A percentile compares a stretch with the other conserved stretches of the same genome.
These are phyloP conservation scores for Eupithecia abbreviata DNA, from an alignment of 2,888 invertebrate genomes.

Conservation along the genomic window DNA sequence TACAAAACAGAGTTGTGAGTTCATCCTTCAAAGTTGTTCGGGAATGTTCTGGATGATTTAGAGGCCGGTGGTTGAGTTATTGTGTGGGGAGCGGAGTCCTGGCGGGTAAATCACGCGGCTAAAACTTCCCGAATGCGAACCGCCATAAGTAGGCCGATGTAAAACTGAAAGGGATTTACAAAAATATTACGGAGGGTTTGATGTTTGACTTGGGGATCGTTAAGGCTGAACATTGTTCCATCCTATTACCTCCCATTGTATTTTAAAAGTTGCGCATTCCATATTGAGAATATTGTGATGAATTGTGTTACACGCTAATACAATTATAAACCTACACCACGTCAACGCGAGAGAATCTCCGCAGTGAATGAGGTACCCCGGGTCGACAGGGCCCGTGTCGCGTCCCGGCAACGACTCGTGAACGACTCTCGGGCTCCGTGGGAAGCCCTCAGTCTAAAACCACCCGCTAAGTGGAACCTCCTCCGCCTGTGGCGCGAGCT, in stretches of 20 bases:
- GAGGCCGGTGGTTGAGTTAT: slow-evolving; percentile 37
- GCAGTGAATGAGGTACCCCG: neutral
- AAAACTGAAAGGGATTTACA: slow-evolving; percentile 9
- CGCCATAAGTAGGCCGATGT: neutral
- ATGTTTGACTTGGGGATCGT: slow-evolving; percentile 4
- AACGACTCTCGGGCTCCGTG: neutral
- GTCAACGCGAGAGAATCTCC: neutral
- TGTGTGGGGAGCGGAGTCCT: slow-evolving; percentile 16
- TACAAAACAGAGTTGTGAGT: slow-evolving; percentile 17
- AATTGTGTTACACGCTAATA: neutral
- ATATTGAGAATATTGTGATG: too few relatives aligned
- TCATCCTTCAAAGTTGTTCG: slow-evolving; percentile 34
- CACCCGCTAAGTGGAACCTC: slow-evolving; percentile 25
- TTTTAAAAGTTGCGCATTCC: neutral
- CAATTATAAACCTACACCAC: neutral
- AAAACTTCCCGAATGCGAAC: slow-evolving; percentile 14
- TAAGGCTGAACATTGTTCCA: slow-evolving; percentile 2
- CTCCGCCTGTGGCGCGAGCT: slow-evolving; percentile 19
- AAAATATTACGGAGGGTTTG: neutral
- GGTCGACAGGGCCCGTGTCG: neutral
- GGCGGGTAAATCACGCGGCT: slow-evolving; percentile 14
- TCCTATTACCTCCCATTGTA: neutral
- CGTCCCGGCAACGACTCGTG: neutral
- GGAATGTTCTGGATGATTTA: slow-evolving; percentile 36
- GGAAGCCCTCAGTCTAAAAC: slow-evolving; percentile 17